Base-by-base conservation (phyloP, 2,797 vertebrate species). In the Galago senegalensis region DNA sequence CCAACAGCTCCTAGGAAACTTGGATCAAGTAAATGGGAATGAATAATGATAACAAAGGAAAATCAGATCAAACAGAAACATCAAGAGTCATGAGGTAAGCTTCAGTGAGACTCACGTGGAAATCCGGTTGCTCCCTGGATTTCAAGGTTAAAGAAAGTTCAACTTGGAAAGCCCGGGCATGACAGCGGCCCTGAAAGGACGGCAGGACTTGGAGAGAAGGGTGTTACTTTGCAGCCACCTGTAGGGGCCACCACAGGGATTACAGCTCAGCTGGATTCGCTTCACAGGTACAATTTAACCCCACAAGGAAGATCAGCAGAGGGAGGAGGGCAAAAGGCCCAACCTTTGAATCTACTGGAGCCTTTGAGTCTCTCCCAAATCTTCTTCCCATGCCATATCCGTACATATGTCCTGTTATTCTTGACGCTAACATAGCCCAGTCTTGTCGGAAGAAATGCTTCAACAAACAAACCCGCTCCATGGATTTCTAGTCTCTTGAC, bases 41-140 rank as follows among this genome's bases (percentile, higher is more conserved):
- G 93, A 80, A 92, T 63, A 92, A 87, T 49, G 73, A 90, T 67
- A 84, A 79, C 63, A 73, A 65, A 63, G 37, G 25, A 80, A 87
- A 95, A 92, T 93, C 49, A 82, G 46, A 95, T 94, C 63, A 90
- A 83, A 89, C 63, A 87, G 73, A 94, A 95, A 90, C 84, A 86
- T 94, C 40, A 79, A 83, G 90, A 91, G n/a, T 53, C 95, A 69
- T 75, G 69, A 69, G 34, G 53, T 56, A 89, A 82, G 34, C 17
- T 82, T 58, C 1, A 37, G 29, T 82, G 69, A 89, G 85, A 70
- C 60, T 72, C 79, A 76, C n/a, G 46, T 61, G 37, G 27, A 76
- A 21, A 69, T 18, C 53, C 25, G 88, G 95, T 73, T 75, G 27
- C 58, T 76, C 29, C 31, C 25, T 31, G 40, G 34, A 75, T 91